Conservation (phyloP, 2,113 vertebrate species). For the Vulpes ferrilata region DNA sequence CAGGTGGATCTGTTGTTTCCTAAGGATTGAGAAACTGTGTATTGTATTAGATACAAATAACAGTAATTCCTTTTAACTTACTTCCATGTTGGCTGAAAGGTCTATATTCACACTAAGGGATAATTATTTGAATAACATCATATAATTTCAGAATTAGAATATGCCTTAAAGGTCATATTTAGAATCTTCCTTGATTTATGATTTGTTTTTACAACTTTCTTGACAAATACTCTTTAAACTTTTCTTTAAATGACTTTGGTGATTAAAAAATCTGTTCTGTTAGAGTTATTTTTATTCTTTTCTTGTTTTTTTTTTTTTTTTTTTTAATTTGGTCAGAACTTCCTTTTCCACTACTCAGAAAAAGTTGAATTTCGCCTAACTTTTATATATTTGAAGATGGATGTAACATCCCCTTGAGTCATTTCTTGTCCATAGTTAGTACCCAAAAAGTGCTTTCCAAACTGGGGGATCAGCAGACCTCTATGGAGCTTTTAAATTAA, state of each 20-base stretch:
- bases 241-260: background rate
- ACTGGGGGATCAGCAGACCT: background rate
- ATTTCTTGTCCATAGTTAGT: background rate
- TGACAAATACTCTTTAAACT: background rate
- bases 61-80: background rate
- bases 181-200: background rate
- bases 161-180: background rate
- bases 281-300: background rate
- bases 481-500: background rate
- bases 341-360: background rate
- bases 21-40: background rate
- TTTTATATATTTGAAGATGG: background rate
- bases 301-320: background rate
- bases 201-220: background rate
- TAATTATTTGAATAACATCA: background rate
- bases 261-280: background rate
- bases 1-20: background rate
- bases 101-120: background rate
- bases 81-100: background rate
- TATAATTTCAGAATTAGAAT: conserved; percentile 26
- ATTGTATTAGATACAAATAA: background rate
- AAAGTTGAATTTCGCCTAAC: background rate
- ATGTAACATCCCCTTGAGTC: background rate
- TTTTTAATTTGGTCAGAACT: background rate
- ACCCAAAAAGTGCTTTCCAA: conserved; percentile 29